Base-by-base conservation (phyloP, 2,888 invertebrate genomes). In the Hesperia comma region DNA sequence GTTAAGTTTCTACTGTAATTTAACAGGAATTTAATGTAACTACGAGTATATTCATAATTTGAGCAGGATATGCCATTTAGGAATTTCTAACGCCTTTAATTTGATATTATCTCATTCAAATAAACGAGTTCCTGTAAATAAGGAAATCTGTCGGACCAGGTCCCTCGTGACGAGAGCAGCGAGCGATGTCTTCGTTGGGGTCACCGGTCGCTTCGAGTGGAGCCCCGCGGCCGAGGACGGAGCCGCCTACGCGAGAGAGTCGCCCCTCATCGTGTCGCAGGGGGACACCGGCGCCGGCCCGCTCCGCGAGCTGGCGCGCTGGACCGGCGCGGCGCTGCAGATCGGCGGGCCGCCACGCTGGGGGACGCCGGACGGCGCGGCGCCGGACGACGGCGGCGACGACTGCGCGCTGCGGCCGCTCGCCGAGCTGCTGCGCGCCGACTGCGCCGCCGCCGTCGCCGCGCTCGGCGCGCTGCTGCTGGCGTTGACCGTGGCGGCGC, bases 321-420 rank as follows among this genome's bases (percentile, higher is more conserved):
- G 37, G 94, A 95, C 8, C 94, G 95, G 95, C 7, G 96, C 95
- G 82, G 96, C 96, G 96, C 96, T 97, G 75, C 85, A 95, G 33
- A 96, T 97, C 0, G 88, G 94, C 2, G 95, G 95, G 86, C 95
- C 0, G 90, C 93, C 32, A 88, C 94, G 71, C 14, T 97, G 97
- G 97, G 86, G 94, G 54, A 95, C 95, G 0, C 74, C 85, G 0
- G 93, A 94, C 75, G 94, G 94, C 1, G 79, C 79, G 40, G 84
- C 80, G 67, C 97, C 97, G 67, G 97, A 97, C 0, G 94, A 94
- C 69, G 97, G 97, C 33, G 90, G 93, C 12, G 92, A 93, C 37
- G 92, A 88, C 43, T 98, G 98, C 82, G 92, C 94, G 10, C 89
- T 97, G 69, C 93, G 95, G 53, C 86, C 93, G 1, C 86, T 98